Base-by-base conservation (phyloP, 2,797 vertebrate genomes). In the Anas acuta region DNA sequence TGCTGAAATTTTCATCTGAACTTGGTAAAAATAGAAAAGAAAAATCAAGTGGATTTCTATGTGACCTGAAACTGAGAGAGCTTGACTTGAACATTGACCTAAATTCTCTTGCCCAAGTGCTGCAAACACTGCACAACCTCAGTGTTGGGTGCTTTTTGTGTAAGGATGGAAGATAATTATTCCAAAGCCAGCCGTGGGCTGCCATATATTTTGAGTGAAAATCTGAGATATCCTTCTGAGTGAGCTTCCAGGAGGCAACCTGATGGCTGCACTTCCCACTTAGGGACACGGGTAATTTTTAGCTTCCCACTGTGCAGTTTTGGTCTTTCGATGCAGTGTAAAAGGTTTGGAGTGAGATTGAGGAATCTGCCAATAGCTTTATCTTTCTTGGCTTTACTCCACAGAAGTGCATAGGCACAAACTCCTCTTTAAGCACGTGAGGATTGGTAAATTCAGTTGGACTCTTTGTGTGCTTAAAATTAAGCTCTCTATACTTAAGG, bases 401-500 rank as follows among this genome's bases (percentile, higher is more conserved):
- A 14, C 70, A 45, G 73, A 78, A 94, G 22, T 4, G 43, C 28
- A 30, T 26, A 41, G 60, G 41, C 76, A 92, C 45, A 90, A 84
- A 79, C 83, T 86, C 73, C 89, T 62, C 65, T 78, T 88, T 86
- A 91, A 86, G 73, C 73, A 78, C 0, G 9, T 37, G 89, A 95
- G 76, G 72, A 89, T 6, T 75, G 85, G 82, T 88, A 93, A 90
- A 95, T 89, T 95, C 13, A 12, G 32, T 19, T 74, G 73, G 92
- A 62, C 84, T 91, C 61, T 58, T 92, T 26, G 15, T 69, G 32
- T 76, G 91, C 87, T 96, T 94, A 94, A 96, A 86, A 85, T 93
- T 93, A 97, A 97, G 84, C 89, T 78, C 37, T 37, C 66, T 72
- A 1, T 90, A 72, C 87, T 96, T 95, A 94, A 94, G 28, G 41